Evolutionary conservation across 2,113 vertebrate genomes (phyloP).

Genomic region (Anas platyrhynchos): DNA sequence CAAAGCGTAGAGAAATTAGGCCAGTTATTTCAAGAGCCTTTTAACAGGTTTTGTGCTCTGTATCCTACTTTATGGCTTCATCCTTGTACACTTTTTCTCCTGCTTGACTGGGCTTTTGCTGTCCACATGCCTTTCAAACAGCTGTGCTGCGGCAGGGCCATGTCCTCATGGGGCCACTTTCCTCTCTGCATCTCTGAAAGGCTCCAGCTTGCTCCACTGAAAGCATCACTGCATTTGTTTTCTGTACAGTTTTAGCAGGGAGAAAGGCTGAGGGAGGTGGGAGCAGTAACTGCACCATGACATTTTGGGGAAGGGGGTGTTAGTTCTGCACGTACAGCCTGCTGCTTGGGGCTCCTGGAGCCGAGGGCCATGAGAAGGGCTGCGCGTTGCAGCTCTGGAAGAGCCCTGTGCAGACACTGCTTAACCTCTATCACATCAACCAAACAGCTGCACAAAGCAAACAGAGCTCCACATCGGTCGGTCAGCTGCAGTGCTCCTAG

Average conservation of each 20-base stretch:
- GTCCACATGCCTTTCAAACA: not conserved
- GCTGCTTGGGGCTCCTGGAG: not conserved
- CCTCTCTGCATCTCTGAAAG: not conserved
- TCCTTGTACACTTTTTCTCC: not conserved
- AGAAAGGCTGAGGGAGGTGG: not conserved
- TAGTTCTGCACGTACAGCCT: not conserved
- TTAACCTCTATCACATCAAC: not conserved
- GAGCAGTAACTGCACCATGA: not conserved
- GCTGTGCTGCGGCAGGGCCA: not conserved
- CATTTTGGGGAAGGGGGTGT: not conserved
- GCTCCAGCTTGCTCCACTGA: fast-evolving
- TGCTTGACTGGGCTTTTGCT: not conserved
- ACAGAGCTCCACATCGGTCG: fast-evolving
- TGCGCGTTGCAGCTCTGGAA: fast-evolving
- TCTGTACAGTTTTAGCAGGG: no score
- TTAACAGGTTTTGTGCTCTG: slow-evolving; percentile 2
- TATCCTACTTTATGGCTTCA: not conserved
- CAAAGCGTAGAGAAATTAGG: slow-evolving; percentile 28
- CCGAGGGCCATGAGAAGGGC: not conserved
- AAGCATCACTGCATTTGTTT: not conserved
- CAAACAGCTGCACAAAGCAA: not conserved
- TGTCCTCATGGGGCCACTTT: not conserved
- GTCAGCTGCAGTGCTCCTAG: not conserved
- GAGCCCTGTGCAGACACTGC: not conserved
- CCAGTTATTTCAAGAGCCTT: slow-evolving; percentile 53